Evolutionary conservation across 30 jellyfish, hydroid and myxozoan genomes (phyloP).

Genomic region (Turritopsis rubra): DNA sequence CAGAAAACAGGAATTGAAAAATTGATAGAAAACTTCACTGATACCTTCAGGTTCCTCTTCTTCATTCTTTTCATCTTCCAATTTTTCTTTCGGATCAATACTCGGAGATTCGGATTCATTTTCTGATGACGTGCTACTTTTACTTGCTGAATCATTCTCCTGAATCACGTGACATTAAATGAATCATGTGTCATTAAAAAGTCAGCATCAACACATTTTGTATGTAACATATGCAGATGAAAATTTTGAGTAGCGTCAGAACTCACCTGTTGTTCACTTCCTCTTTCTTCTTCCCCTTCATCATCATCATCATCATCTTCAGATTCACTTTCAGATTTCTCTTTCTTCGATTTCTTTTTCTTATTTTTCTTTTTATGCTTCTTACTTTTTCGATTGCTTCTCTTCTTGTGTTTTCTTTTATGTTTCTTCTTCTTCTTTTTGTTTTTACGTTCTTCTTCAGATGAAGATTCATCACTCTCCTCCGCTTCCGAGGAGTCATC

Average conservation of each 20-base stretch:
- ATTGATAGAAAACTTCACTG: not conserved
- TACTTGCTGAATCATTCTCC: conserved; percentile 16
- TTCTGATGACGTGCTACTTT: conserved; percentile 9
- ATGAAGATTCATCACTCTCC: conserved; percentile 16
- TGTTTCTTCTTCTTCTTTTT: conserved; percentile 39
- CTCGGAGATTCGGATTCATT: not conserved
- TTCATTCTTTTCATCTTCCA: conserved; percentile 15
- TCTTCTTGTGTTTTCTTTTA: conserved; percentile 47
- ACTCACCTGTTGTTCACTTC: not conserved
- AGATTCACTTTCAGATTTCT: conserved; percentile 9
- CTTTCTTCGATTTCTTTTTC: conserved; percentile 29
- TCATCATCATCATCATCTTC: not conserved
- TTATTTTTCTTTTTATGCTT: conserved; percentile 43
- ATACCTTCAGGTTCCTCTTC: conserved; percentile 13
- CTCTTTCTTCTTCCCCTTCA: conserved; percentile 5
- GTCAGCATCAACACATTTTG: too few relatives aligned
- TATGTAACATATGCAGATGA: too few relatives aligned
- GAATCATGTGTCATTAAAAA: not conserved
- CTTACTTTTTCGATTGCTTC: conserved; percentile 49
- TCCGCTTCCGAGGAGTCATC: not conserved
- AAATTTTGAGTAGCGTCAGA: too few relatives aligned
- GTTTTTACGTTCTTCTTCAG: conserved; percentile 33
- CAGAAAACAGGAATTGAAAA: too few relatives aligned
- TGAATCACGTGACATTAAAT: not conserved
- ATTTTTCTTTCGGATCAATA: not conserved